A percentile compares a stretch with the other conserved stretches of the same genome.
These are phyloP conservation scores for Sebastes flavidus DNA, from an alignment of 2,797 vertebrate genomes.

Conservation along the genomic window DNA sequence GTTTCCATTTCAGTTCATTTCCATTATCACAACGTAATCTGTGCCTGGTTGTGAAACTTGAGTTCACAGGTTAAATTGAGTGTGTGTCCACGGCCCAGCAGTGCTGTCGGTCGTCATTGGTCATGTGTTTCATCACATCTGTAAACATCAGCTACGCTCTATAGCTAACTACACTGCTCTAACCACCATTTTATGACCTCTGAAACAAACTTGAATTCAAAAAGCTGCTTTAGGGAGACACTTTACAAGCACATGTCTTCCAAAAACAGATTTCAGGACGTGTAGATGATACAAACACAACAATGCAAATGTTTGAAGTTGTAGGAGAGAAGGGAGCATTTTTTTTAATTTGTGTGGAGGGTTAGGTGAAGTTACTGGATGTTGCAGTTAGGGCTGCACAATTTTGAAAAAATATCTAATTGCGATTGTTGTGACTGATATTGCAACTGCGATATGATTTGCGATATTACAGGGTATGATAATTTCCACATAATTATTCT, in stretches of 20 bases:
- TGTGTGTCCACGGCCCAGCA: background rate
- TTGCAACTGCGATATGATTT: no score
- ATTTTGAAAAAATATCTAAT: no score
- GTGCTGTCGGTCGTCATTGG: background rate
- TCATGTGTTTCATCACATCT: background rate
- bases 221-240: background rate
- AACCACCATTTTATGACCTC: background rate
- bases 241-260: background rate
- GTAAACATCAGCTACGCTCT: background rate
- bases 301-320: background rate
- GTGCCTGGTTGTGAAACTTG: background rate
- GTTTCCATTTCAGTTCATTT: background rate
- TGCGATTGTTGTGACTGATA: no score
- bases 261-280: background rate
- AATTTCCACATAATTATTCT: no score
- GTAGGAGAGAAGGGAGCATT: background rate
- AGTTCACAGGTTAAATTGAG: background rate
- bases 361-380: background rate
- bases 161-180: background rate
- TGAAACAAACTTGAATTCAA: background rate
- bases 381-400: background rate
- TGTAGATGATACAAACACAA: background rate
- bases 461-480: no score
- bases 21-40: background rate
- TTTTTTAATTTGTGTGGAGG: background rate